Evolutionary conservation across 2,888 invertebrate genomes (phyloP), one percentile per base, ranked within the genome.

Genomic region (Oscheius myriophilus): DNA sequence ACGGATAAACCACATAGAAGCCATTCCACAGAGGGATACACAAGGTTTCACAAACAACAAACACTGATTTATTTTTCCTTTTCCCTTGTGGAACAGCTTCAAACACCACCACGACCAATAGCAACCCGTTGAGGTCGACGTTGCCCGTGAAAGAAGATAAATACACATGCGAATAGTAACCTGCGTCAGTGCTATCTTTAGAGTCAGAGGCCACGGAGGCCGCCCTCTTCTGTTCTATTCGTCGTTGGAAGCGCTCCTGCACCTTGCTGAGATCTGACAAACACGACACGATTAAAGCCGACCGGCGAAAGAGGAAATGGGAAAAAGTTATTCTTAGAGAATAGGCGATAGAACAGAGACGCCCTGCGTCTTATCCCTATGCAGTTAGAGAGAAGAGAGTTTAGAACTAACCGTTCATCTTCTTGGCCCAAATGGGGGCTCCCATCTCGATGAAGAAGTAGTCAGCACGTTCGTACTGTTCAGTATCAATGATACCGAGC

Each of bases 381-480:
- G 33, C 54, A 25, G 25, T 26, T 54, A 33, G 54, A 23, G 25
- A 33, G 26, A 26, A 23, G 25, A 33, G 46, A 16, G 12, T 26
- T 33, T 54, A n/a, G 12, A 54, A 55, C 84, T 72, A 68, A 86
- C 86, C 87, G 63, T 81, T 83, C 82, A 87, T 83, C 74, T 87
- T 87, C 80, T 87, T 87, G 18, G 82, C 79, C 87, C 87, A 90
- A 86, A 92, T 91, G 16, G 97, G 97, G 80, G 93, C 92, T 11
- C 93, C 94, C 33, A 98, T 89, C 87, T 95, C 93, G 16, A 97
- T 92, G 88, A 92, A 94, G 88, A 98, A 95, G 25, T 92, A 90
- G 42, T 95, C 94, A 87, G 95, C 93, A 88, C 97, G 95, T 88
- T 97, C 96, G 88, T 97, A 97, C 87, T 95, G 95, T 89, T 97